Evolutionary conservation across 2,797 vertebrate species (phyloP).

Genomic region (Choloepus didactylus): DNA sequence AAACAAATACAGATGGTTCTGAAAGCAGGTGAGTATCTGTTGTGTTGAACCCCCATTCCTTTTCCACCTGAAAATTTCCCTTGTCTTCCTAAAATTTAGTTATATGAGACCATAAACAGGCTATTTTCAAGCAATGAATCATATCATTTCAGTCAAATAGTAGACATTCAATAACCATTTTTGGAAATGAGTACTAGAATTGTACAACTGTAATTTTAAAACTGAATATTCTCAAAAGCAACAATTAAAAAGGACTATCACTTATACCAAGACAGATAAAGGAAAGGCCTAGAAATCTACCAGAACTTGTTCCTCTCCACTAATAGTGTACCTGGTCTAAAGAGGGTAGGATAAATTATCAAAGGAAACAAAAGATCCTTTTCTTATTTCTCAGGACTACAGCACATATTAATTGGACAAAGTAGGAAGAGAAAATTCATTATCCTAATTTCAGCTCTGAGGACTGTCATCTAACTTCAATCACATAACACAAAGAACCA

Average conservation of each 20-base stretch:
- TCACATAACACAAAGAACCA: not conserved
- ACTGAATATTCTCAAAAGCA: not conserved
- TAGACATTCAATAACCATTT: not conserved
- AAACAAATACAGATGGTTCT: not conserved
- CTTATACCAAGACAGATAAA: not conserved
- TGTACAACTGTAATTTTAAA: not conserved
- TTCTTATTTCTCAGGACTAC: not conserved
- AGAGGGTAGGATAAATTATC: not conserved
- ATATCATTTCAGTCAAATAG: not conserved
- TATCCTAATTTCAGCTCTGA: not conserved
- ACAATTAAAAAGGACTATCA: not conserved
- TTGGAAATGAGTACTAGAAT: not conserved
- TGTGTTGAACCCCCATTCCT: not conserved
- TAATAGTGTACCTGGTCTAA: not conserved
- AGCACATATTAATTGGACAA: not conserved
- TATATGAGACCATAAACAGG: not conserved
- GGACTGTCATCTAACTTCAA: not conserved
- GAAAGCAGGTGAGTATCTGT: not conserved
- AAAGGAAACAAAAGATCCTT: not conserved
- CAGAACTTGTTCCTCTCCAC: not conserved
- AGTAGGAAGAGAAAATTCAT: not conserved
- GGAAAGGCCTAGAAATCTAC: not conserved
- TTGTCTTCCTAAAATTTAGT: not conserved
- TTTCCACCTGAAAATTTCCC: not conserved
- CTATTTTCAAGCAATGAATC: not conserved